Conservation (phyloP, 64 coral and sea anemone genomes). For the Actinia tenebrosa region DNA sequence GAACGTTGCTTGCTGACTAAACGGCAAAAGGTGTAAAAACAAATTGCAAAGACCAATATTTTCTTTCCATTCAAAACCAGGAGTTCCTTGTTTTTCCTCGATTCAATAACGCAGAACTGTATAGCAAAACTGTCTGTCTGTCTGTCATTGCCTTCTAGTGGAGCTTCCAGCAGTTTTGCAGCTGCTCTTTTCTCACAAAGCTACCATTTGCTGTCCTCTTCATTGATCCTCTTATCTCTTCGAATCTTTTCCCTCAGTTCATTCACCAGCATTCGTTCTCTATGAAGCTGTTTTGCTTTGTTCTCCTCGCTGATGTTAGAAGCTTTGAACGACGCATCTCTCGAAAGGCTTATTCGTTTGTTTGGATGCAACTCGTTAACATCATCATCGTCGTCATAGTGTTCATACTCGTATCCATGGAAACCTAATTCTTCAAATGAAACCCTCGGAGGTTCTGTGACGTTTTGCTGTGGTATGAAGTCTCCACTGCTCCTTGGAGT, state of each 20-base stretch:
- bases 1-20: no score
- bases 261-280: slow-evolving; percentile 48
- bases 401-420: neutral
- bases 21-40: no score
- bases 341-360: neutral
- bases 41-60: no score
- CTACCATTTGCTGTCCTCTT: neutral
- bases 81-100: no score
- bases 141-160: no score
- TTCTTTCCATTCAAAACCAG: no score
- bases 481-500: slow-evolving; percentile 9
- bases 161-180: no score
- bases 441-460: neutral
- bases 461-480: neutral
- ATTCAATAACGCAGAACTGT: no score
- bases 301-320: slow-evolving; percentile 51
- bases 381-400: neutral
- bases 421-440: neutral
- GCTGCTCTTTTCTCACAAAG: no score
- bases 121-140: no score
- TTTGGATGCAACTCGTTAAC: slow-evolving; percentile 12
- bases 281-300: slow-evolving; percentile 23
- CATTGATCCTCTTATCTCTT: neutral
- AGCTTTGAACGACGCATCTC: slow-evolving; percentile 44
- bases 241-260: slow-evolving; percentile 31